Evolutionary conservation across 2,797 vertebrate genomes (phyloP).

Genomic region (Sebastes paucispinis): DNA sequence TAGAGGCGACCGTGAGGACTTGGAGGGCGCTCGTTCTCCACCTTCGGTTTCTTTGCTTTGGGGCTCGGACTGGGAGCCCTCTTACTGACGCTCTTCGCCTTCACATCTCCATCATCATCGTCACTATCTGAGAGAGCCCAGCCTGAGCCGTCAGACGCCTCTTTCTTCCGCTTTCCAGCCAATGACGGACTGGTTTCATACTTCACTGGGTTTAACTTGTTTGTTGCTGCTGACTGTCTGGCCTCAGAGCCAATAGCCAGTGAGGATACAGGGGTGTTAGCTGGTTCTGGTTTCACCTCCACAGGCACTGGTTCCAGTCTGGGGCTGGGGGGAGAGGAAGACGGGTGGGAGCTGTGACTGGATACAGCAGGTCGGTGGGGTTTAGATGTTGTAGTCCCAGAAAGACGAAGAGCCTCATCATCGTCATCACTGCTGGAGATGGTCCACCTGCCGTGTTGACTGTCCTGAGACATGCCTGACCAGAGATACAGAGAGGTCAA

Average conservation of each 20-base stretch:
- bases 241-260: constrained; percentile 74
- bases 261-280: constrained; percentile 7
- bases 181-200: constrained; percentile 60
- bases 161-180: constrained; percentile 78
- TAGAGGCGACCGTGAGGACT: constrained; percentile 69
- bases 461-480: constrained; percentile 87
- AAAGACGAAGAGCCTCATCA: constrained; percentile 78
- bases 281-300: constrained; percentile 60
- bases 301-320: not conserved
- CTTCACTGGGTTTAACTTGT: constrained; percentile 69
- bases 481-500: constrained; percentile 5
- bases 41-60: constrained; percentile 40
- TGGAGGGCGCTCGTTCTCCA: constrained; percentile 58
- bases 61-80: not conserved
- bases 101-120: constrained; percentile 47
- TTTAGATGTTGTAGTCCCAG: constrained; percentile 43
- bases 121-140: constrained; percentile 96
- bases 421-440: constrained; percentile 97
- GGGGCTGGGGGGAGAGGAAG: constrained; percentile 7
- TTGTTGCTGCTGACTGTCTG: constrained; percentile 64
- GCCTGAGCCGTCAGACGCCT: constrained; percentile 79
- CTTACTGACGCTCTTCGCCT: constrained; percentile 15
- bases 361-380: not conserved
- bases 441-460: constrained; percentile 91
- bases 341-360: not conserved